Evolutionary conservation across 2,888 invertebrate genomes (phyloP).

Genomic region (Actias luna): DNA sequence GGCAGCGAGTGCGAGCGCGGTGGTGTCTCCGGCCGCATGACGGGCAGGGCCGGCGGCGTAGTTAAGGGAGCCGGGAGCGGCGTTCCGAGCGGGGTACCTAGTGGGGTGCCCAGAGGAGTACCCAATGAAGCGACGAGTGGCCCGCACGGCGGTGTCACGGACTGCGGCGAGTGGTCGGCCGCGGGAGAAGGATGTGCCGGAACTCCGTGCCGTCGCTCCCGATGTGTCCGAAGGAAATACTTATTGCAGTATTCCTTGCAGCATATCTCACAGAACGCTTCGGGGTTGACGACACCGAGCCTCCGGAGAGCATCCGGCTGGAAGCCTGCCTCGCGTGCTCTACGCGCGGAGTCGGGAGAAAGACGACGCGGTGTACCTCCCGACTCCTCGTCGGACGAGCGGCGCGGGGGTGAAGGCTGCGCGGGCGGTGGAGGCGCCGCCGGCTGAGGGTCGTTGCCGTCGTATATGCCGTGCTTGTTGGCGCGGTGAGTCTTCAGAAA

Average conservation of each 20-base stretch:
- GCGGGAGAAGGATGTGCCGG: constrained; percentile 63
- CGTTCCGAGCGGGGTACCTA: constrained; percentile 66
- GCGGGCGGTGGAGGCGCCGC: constrained; percentile 61
- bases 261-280: constrained; percentile 96
- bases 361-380: constrained; percentile 81
- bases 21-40: constrained; percentile 87
- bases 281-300: constrained; percentile 91
- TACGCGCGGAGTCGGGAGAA: constrained; percentile 83
- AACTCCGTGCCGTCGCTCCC: constrained; percentile 95
- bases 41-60: constrained; percentile 84
- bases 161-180: constrained; percentile 75
- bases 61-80: constrained; percentile 87
- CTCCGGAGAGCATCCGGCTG: constrained; percentile 88
- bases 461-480: constrained; percentile 97
- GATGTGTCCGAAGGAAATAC: constrained; percentile 95
- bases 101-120: constrained; percentile 40
- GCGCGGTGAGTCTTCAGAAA: constrained; percentile 99
- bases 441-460: constrained; percentile 69
- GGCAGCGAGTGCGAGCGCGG: constrained; percentile 59
- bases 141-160: constrained; percentile 55
- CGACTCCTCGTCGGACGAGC: constrained; percentile 72
- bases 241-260: constrained; percentile 97
- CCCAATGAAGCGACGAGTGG: constrained; percentile 36
- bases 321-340: constrained; percentile 87
- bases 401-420: constrained; percentile 75